These are phyloP conservation scores for Alligator sinensis DNA, from an alignment of 2,113 vertebrate species.

Conservation along the genomic window DNA sequence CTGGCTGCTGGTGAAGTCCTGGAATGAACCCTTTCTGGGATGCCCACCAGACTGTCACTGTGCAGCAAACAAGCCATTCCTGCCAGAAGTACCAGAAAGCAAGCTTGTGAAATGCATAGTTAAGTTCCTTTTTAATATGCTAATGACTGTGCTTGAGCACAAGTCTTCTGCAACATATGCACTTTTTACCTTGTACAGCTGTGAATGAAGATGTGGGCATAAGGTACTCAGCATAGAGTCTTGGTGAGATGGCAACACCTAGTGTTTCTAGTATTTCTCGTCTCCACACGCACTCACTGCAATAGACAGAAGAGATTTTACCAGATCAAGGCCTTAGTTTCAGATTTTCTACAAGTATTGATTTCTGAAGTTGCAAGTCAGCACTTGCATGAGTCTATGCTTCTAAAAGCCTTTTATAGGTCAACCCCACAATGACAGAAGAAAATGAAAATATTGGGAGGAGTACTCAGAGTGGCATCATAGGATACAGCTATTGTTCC, in stretches of 20 bases:
- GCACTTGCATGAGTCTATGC: neutral
- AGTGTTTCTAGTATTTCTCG: neutral
- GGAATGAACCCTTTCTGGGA: too few relatives aligned
- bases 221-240: neutral
- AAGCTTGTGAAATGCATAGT: neutral
- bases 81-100: neutral
- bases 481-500: neutral
- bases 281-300: fast-evolving
- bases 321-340: neutral
- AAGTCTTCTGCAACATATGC: neutral
- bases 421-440: neutral
- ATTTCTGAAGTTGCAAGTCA: neutral
- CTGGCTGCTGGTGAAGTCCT: too few relatives aligned
- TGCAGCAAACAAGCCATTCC: neutral
- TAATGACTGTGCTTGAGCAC: neutral
- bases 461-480: neutral
- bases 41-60: neutral
- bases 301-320: neutral
- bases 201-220: neutral
- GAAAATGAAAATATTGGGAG: neutral
- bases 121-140: neutral
- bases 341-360: neutral
- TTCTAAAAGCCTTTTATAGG: neutral
- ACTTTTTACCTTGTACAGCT: neutral
- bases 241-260: neutral